Evolutionary conservation across 2,797 vertebrate genomes (phyloP), one percentile per base, ranked within the genome.

Genomic region (Pseudomugil tenellus): DNA sequence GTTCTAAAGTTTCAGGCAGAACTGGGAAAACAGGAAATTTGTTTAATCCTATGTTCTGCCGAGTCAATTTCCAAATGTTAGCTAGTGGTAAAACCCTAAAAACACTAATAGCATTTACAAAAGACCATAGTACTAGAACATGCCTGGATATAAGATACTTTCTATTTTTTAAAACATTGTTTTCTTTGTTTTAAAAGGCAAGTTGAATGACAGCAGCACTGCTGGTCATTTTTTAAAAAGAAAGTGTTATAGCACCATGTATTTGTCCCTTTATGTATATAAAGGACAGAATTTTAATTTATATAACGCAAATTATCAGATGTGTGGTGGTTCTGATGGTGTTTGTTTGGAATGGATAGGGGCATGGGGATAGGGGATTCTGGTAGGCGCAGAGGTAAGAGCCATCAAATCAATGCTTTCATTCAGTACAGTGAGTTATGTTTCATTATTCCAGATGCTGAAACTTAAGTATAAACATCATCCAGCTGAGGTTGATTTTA

Each of bases 1-100:
- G 63, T 77, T 34, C 59, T 63, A 66, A 58, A 60, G 64, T 79
- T 68, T 58, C 0, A 0, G 34, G 62, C 37, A 56, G 34, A 74
- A 19, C 11, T 21, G 67, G n/a, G 79, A 53, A 66, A 58, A 77
- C 57, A 39, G n/a, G 46, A 72, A 80, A 83, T 83, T 62, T 82
- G 81, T 67, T 26, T 64, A 54, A 41, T 53, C 60, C 82, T 76
- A 78, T 43, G 49, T 63, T 74, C 39, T 64, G 53, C 63, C 39
- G 70, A 28, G 63, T 69, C 41, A 71, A 59, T 53, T 73, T 73
- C 32, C n/a, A 31, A 58, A 72, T 26, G 65, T 67, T 11, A 13
- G 1, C 17, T 67, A 34, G 49, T 11, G 46, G 6, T 31, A 14
- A 29, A 59, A 23, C 12, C 28, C 23, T 43, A 16, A 7, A 31